Percentiles rank a stretch among this genome's conserved stretches.
Evolutionary conservation across 2,113 vertebrate genomes (phyloP).

Genomic region (Xerus inauris): DNA sequence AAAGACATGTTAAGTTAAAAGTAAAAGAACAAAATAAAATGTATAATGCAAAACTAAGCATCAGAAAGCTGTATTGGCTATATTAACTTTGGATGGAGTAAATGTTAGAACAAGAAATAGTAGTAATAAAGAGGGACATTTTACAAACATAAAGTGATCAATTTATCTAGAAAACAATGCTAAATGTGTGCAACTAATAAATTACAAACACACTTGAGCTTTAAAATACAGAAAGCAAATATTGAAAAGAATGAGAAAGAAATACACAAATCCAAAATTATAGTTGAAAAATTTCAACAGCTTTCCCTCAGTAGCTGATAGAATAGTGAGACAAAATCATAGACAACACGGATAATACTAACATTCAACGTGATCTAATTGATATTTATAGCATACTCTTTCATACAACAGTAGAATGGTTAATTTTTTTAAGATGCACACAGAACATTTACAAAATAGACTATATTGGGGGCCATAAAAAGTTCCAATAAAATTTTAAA

Average conservation of each 20-base stretch:
- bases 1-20: slow-evolving; percentile 5
- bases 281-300: not conserved
- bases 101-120: not conserved
- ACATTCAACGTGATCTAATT: not conserved
- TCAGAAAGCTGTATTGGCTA: not conserved
- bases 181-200: not conserved
- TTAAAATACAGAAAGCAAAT: not conserved
- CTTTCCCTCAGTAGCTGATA: not conserved
- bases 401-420: not conserved
- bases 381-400: not conserved
- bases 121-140: no score
- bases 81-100: not conserved
- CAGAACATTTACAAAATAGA: not conserved
- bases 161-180: not conserved
- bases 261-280: not conserved
- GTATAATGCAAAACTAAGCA: not conserved
- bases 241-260: not conserved
- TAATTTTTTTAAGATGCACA: not conserved
- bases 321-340: not conserved
- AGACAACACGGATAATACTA: not conserved
- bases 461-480: not conserved
- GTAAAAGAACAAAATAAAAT: not conserved
- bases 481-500: not conserved
- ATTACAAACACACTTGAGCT: slow-evolving; percentile 1
- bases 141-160: not conserved